phyloP scores from a whole-genome alignment of 2,888 invertebrate species.

The Mantis religiosa region DNA sequence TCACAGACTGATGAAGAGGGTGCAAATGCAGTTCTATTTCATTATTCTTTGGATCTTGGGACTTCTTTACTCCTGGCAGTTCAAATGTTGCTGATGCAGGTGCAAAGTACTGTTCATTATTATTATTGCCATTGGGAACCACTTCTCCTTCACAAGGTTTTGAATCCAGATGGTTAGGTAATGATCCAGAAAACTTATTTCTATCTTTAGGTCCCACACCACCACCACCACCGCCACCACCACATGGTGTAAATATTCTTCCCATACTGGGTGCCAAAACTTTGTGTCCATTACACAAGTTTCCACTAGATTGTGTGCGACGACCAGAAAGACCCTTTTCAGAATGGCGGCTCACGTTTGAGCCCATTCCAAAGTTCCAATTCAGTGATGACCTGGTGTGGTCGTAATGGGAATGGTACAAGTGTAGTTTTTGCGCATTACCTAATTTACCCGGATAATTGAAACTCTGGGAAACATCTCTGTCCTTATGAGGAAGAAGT shows the following conservation, averaged over 20 bases:
- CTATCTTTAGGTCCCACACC: conserved; percentile 28
- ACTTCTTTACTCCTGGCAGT: conserved; percentile 23
- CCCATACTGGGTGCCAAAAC: conserved; percentile 38
- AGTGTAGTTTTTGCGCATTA: background rate
- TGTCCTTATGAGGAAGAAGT: background rate
- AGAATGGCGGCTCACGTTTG: conserved; percentile 73
- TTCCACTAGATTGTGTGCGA: conserved; percentile 69
- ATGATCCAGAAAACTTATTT: conserved; percentile 54
- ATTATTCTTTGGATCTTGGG: conserved; percentile 1
- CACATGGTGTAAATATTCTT: conserved; percentile 51
- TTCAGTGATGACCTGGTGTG: background rate
- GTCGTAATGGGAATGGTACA: background rate
- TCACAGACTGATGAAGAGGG: conserved; percentile 34
- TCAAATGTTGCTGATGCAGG: conserved; percentile 6
- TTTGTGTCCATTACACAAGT: conserved; percentile 62
- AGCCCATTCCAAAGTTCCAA: conserved; percentile 55
- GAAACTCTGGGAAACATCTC: background rate
- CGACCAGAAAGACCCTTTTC: conserved; percentile 68
- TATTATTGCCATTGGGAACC: conserved; percentile 34
- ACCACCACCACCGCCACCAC: conserved; percentile 39
- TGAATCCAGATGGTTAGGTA: conserved; percentile 67
- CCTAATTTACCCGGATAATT: background rate
- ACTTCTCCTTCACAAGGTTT: conserved; percentile 37
- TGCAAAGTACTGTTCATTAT: conserved; percentile 14
- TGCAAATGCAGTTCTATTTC: conserved; percentile 25